Base-by-base conservation (phyloP, 1,140 invertebrate species). In the Drosophila suzukii region DNA sequence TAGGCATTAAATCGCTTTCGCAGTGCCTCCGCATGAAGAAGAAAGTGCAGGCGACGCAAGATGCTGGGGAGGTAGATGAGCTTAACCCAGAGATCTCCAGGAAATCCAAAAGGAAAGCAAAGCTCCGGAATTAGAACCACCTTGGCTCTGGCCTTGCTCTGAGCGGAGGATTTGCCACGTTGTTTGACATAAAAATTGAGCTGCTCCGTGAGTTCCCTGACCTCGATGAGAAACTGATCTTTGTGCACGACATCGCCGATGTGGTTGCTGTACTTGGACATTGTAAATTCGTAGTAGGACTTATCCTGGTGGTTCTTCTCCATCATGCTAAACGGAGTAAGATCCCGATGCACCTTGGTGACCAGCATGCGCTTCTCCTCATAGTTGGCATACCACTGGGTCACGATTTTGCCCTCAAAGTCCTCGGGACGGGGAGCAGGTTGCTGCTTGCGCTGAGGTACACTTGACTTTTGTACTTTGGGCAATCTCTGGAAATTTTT, bases 71-170 rank as follows among this genome's bases (percentile, higher is more conserved):
- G 91, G 30, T 96, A 95, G 0, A 96, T 95, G 0, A 97, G 95
- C 93, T 99, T 98, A 10, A 97, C 93, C 98, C 98, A 99, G 30
- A 99, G 94, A 7, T 95, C 94, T 2, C 97, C 96, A 0, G 97
- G 96, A 91, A 98, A 98, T 2, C 95, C 95, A 90, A 97, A 96
- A 70, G 96, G 95, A 27, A 95, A 94, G 92, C 98, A 98, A 36
- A 99, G 93, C 93, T 99, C 98, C 0, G 98, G 98, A 41, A 99
- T 95, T 0, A 92, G 73, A 11, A 99, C 94, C 77, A 93, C 63
- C 13, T 65, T 80, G 8, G 55, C 47, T 8, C 80, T 75, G 0
- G 77, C 49, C 41, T 84, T 89, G 11, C 59, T 85, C 43, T 59
- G 50, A 0, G 58, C 59, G 0, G 72, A 75, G 0, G 49, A 32